Evolutionary conservation across 1,140 invertebrate species (phyloP), one percentile per base, ranked within the genome.

Genomic region (Meteorus sp.): DNA sequence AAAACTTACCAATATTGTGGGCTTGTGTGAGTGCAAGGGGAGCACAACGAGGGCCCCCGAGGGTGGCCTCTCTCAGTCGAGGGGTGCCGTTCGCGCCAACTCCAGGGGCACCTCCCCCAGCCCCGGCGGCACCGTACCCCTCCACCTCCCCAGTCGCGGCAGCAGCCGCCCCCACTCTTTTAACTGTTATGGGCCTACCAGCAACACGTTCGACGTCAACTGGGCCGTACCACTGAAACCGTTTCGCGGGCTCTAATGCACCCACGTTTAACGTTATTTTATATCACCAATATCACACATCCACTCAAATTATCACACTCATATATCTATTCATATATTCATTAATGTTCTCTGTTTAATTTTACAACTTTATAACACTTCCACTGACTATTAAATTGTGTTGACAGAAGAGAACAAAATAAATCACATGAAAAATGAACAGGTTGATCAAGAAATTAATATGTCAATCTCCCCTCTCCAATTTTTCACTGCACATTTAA

Each of bases 101-200:
- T 80, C 81, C 82, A 85, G 82, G 77, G 88, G 86, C 73, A 86
- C 84, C 73, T 87, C 87, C 77, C 86, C 87, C 79, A 84, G 83
- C 79, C 83, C 85, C 84, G 73, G 70, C 77, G 75, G 71, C 73
- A 70, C 74, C 76, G 74, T 76, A 78, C 65, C 74, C 75, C 77
- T 77, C 76, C 76, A 75, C 74, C 62, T 76, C 75, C 71, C 72
- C 71, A 72, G 70, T 73, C 70, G 74, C 73, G 66, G 66, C 67
- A 54, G 74, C 69, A 68, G 74, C 75, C 68, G 69, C 75, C 68
- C 68, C 74, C 68, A 73, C 73, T 71, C 64, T 69, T 61, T 72
- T 67, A 41, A 61, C 69, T 45, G 66, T 70, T 69, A 67, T 57
- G 60, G 66, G 62, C 64, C 66, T n/a, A n/a, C n/a, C 69, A 68